Evolutionary conservation across 2,888 invertebrate species (phyloP), one percentile per base, ranked within the genome.

Genomic region (Trachelus iudaicus): DNA sequence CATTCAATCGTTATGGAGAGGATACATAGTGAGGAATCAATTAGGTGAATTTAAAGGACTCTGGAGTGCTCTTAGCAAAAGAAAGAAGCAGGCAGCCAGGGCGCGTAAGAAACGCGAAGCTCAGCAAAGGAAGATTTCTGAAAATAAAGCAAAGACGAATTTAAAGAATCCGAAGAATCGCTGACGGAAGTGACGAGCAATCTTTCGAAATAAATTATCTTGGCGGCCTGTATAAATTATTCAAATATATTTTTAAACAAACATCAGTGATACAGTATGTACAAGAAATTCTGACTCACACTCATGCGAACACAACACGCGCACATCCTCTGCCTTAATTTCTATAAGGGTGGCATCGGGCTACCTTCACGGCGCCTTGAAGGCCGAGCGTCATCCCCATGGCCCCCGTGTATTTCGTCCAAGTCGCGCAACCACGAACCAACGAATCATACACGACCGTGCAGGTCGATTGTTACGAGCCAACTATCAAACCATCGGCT

Each of bases 171-270:
- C 56, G 9, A 56, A 56, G 23, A 56, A 56, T 56, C 56, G 56
- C 23, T 23, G 23, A 56, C 23, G 23, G 23, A 56, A 56, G 23
- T 56, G 2, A 56, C 23, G 56, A 56, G 23, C 23, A 23, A 56
- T 23, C 9, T 56, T 6, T 23, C 1, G 0, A 15, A 56, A 74
- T 34, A 74, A 74, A n/a, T 74, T 31, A 34, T 37, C 34, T 74
- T 12, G 23, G 75, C 75, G 79, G 76, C 86, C 79, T 83, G 85
- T 91, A 90, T 90, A 90, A 91, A 91, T 90, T 90, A 90, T 87
- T 90, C 88, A 90, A 89, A 90, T 91, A 90, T 91, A 91, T 90
- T 90, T 87, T 89, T 89, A 90, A 90, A 90, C 90, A 90, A 89
- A 87, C 85, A 87, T 88, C 84, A 86, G 86, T 87, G 84, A 85